Percentiles rank a stretch among this genome's conserved stretches.
Conservation (phyloP, 1,140 invertebrate species). For the Lethrus apterus region DNA sequence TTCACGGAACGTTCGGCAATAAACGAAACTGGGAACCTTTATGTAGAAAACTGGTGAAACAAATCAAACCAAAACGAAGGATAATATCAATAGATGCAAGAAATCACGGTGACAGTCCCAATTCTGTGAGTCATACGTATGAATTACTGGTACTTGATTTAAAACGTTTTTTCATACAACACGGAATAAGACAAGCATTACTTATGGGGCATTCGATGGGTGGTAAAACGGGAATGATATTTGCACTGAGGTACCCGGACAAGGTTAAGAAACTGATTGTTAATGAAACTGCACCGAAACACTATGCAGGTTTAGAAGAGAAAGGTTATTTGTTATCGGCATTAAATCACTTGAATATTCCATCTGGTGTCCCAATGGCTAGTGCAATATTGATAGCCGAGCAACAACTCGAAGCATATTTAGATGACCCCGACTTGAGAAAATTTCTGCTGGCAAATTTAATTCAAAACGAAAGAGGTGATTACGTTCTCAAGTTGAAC, state of each 20-base stretch:
- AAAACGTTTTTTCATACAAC: conserved; percentile 50
- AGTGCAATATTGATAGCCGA: too few species aligned
- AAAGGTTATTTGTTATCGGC: too few species aligned
- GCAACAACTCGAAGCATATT: too few species aligned
- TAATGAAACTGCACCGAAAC: too few species aligned
- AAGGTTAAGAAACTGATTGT: too few species aligned
- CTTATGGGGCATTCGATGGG: conserved; percentile 87
- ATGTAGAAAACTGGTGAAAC: conserved; percentile 59
- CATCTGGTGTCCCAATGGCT: too few species aligned
- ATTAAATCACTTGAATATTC: too few species aligned
- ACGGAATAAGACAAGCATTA: conserved; percentile 54
- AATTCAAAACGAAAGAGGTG: too few species aligned
- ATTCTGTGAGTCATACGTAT: conserved; percentile 62
- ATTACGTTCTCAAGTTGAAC: too few species aligned
- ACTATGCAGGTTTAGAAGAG: too few species aligned
- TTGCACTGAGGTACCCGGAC: conserved; percentile 58
- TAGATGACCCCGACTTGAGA: too few species aligned
- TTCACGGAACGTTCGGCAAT: conserved; percentile 73
- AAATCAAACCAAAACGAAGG: conserved; percentile 50
- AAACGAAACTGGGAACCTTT: conserved; percentile 76
- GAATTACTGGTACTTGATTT: conserved; percentile 64
- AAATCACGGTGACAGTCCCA: conserved; percentile 86
- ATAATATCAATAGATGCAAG: conserved; percentile 73
- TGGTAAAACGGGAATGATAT: conserved; percentile 72
- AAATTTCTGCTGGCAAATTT: too few species aligned